These are phyloP conservation scores for Porites lobata DNA, from an alignment of 92 coral and sea anemone genomes.

Conservation along the genomic window DNA sequence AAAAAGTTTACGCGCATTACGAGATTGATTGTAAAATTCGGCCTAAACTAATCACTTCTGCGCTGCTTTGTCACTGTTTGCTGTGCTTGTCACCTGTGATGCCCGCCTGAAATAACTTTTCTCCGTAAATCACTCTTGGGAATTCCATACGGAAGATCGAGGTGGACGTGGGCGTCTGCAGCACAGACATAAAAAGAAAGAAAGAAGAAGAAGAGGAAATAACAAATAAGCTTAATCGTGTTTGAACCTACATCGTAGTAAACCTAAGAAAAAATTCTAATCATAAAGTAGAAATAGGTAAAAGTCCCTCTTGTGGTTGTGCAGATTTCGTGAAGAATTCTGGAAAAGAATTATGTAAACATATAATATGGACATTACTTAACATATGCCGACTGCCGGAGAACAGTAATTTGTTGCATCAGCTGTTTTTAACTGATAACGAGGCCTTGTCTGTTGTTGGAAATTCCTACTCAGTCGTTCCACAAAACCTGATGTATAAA, in stretches of 20 bases:
- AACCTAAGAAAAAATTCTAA: constrained; percentile 13
- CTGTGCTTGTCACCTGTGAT: too few species aligned
- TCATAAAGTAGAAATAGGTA: constrained; percentile 22
- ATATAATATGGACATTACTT: constrained; percentile 50
- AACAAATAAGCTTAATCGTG: too few species aligned
- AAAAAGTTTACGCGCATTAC: too few species aligned
- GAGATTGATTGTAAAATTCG: too few species aligned
- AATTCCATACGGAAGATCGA: too few species aligned
- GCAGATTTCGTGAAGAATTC: constrained; percentile 52
- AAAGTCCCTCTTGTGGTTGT: constrained; percentile 30
- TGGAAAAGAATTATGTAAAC: constrained; percentile 56
- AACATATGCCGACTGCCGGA: constrained; percentile 59
- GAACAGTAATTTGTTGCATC: constrained; percentile 59
- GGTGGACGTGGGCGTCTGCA: too few species aligned
- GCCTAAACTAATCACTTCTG: too few species aligned
- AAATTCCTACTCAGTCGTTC: constrained; percentile 36
- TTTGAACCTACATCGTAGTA: not conserved
- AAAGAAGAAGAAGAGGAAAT: too few species aligned
- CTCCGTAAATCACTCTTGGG: too few species aligned
- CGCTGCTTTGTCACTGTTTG: too few species aligned
- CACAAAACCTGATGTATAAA: constrained; percentile 24
- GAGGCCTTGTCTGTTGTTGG: constrained; percentile 46
- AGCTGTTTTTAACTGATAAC: constrained; percentile 46
- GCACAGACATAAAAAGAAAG: too few species aligned
- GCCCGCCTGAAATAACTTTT: too few species aligned